Base-by-base conservation (phyloP, 2,797 vertebrate genomes). In the Chelmon rostratus region DNA sequence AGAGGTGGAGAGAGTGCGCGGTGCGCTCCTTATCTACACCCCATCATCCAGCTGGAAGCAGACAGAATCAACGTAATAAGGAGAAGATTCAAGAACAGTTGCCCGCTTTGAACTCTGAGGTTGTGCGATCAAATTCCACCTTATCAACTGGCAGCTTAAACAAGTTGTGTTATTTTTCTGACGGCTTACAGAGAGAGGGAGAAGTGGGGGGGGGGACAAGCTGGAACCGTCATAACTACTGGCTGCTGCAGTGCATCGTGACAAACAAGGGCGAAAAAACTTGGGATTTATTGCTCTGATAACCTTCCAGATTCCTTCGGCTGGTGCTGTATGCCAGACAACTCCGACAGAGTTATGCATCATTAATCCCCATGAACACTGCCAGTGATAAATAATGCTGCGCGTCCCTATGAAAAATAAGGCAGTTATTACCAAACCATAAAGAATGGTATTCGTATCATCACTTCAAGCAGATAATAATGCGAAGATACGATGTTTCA, bases 261-360 rank as follows among this genome's bases (percentile, higher is more conserved):
- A 94, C 92, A 94, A 94, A 91, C 88, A 91, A 91, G 81, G 68
- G 84, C 71, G 68, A 84, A 86, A 87, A 91, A 93, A 86, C 81
- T 84, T 84, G 73, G 90, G 91, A 95, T 94, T 95, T 94, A 95
- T 93, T 85, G 88, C 90, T 90, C 92, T 86, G 94, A 95, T 95
- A 95, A 95, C 93, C 93, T 94, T 94, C 93, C 92, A 91, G 89
- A 93, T 94, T 91, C 91, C 91, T 92, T 90, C 79, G 70, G 88
- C 89, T 86, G 89, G 83, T 88, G 92, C 87, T 83, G 89, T 68
- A 87, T 53, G 87, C 89, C 89, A 93, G 90, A 91, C 91, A 87
- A 91, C 91, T 87, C 86, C 71, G 87, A 85, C 83, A 91, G 87
- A 93, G 91, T 92, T 93, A 94, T 91, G 93, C 92, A 92, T 94